A percentile compares a stretch with the other conserved stretches of the same genome.
These are phyloP conservation scores for Amphiura filiformis DNA, from an alignment of 35 echinoderm and acorn worm species.

Conservation along the genomic window DNA sequence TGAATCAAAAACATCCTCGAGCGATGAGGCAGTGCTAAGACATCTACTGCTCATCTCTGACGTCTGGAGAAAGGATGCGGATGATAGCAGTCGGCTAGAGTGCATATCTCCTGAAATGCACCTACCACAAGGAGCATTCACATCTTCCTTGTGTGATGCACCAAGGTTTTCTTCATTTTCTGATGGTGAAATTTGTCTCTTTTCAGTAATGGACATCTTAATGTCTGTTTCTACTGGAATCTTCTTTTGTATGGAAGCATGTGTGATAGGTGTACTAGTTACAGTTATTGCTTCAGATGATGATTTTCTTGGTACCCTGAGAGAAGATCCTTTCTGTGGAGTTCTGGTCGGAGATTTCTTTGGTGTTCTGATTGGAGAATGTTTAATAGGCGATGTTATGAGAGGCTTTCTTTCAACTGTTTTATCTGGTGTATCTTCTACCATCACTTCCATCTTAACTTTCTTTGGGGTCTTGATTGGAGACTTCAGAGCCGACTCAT, in stretches of 20 bases:
- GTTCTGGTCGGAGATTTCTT: neutral
- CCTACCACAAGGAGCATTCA: neutral
- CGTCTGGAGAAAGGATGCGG: neutral
- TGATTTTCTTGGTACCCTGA: neutral
- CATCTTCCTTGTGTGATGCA: too few species aligned
- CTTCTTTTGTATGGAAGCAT: neutral
- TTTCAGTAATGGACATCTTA: too few species aligned
- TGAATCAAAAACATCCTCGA: neutral
- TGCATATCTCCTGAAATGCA: neutral
- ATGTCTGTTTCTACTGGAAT: neutral
- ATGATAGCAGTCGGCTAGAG: neutral
- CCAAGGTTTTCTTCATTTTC: too few species aligned
- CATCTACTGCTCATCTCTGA: neutral
- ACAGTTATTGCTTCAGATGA: neutral
- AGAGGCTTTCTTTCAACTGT: neutral
- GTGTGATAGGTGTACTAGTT: neutral
- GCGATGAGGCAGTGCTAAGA: neutral
- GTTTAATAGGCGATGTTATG: neutral
- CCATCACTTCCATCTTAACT: too few species aligned
- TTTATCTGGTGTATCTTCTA: too few species aligned
- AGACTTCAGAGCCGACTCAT: too few species aligned
- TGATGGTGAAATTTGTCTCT: too few species aligned
- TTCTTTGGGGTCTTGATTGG: too few species aligned
- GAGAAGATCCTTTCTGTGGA: neutral
- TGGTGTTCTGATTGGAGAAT: neutral